Percentiles rank a stretch among this genome's conserved stretches.
phyloP scores from a whole-genome alignment of 2,797 vertebrate genomes.

The Anolis apletophallus region DNA sequence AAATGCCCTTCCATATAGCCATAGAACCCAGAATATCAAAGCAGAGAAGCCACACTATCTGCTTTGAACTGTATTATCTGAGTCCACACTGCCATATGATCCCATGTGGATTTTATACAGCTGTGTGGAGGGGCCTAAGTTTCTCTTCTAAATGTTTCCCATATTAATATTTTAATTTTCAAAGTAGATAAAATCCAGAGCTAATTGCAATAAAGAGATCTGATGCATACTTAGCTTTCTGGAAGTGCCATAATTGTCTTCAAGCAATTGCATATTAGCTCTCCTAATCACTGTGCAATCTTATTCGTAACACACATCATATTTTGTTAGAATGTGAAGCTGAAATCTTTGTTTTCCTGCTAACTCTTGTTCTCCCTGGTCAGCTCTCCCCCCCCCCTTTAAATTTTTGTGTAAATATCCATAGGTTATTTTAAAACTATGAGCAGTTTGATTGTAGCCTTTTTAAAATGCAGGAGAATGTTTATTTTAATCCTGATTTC shows the following conservation, averaged over 20 bases:
- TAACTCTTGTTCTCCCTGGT: not conserved
- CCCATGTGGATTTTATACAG: too few species aligned
- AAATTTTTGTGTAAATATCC: not conserved
- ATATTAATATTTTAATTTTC: not conserved
- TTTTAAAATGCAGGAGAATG: not conserved
- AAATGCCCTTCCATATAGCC: too few species aligned
- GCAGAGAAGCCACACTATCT: too few species aligned
- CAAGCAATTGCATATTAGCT: too few species aligned
- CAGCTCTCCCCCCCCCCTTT: too few species aligned
- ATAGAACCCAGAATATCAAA: too few species aligned
- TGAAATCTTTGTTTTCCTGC: not conserved
- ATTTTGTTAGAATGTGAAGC: not conserved
- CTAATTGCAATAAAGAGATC: not conserved
- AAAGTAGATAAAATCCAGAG: not conserved
- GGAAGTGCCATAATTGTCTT: not conserved
- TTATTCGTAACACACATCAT: not conserved
- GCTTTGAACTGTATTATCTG: too few species aligned
- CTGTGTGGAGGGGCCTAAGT: too few species aligned
- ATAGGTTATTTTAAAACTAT: not conserved
- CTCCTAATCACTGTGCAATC: not conserved
- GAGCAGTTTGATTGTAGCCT: not conserved
- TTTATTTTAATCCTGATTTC: not conserved
- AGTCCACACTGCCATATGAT: too few species aligned
- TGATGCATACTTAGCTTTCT: not conserved
- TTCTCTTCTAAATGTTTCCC: not conserved